These are phyloP conservation scores for Kryptolebias marmoratus DNA, from an alignment of 2,113 vertebrate genomes.

Conservation along the genomic window DNA sequence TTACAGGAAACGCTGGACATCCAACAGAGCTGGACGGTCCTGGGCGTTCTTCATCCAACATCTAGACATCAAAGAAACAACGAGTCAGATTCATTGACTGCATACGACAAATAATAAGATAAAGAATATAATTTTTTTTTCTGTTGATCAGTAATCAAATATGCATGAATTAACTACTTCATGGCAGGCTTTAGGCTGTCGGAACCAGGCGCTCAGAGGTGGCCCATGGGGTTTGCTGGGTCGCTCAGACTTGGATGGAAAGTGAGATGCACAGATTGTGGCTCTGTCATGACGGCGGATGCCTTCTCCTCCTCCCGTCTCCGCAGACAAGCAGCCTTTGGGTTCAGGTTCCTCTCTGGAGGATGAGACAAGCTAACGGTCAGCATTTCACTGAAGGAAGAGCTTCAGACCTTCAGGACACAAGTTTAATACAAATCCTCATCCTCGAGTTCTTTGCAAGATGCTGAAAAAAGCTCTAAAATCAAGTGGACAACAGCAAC, in stretches of 20 bases:
- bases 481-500: neutral
- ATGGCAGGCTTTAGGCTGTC: conserved; percentile 11
- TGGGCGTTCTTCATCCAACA: conserved; percentile 27
- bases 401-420: neutral
- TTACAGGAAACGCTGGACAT: conserved; percentile 35
- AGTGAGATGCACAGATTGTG: conserved; percentile 88
- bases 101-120: neutral
- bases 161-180: conserved; percentile 9
- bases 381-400: neutral
- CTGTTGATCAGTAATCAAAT: neutral
- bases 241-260: conserved; percentile 89
- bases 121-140: too few species aligned
- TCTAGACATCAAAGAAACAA: conserved; percentile 41
- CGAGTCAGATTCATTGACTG: neutral
- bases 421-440: neutral
- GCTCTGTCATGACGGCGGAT: conserved; percentile 89
- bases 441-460: neutral
- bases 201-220: conserved; percentile 89
- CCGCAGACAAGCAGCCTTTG: conserved; percentile 97
- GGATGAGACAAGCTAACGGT: conserved; percentile 35
- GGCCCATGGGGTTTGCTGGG: conserved; percentile 90
- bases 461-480: neutral
- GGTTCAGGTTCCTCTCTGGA: conserved; percentile 96
- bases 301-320: conserved; percentile 97
- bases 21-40: conserved; percentile 43